These are phyloP conservation scores for Eptatretus burgeri DNA, from an alignment of 2,113 vertebrate species.

Conservation along the genomic window DNA sequence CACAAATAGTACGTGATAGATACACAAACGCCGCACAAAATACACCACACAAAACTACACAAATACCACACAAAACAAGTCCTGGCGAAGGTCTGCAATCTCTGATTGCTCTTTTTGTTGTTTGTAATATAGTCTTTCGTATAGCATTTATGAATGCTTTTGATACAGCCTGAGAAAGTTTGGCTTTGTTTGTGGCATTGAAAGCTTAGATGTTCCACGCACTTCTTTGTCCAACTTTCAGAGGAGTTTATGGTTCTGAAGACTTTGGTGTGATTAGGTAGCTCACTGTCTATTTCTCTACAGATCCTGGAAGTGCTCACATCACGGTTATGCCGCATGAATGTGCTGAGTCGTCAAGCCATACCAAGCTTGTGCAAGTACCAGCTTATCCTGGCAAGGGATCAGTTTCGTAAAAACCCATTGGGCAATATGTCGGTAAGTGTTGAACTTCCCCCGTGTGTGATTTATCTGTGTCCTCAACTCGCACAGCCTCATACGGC, in stretches of 20 bases:
- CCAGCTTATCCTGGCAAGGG: slow-evolving; percentile 62
- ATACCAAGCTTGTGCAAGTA: slow-evolving; percentile 49
- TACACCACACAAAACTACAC: too few relatives aligned
- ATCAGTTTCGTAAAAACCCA: slow-evolving; percentile 66
- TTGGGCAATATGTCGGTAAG: slow-evolving; percentile 25
- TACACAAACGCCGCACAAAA: too few relatives aligned
- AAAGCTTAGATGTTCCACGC: not conserved
- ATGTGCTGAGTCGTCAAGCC: slow-evolving; percentile 29
- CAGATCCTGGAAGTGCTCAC: slow-evolving; percentile 51
- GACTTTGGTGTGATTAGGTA: too few relatives aligned
- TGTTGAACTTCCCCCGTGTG: not conserved
- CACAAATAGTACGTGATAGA: too few relatives aligned
- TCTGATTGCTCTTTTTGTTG: too few relatives aligned
- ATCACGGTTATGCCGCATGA: slow-evolving; percentile 31
- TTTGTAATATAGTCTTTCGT: too few relatives aligned
- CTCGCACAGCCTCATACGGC: too few relatives aligned
- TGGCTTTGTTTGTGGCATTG: not conserved
- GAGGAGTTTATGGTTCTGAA: too few relatives aligned
- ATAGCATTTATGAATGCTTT: too few relatives aligned
- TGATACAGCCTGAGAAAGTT: not conserved
- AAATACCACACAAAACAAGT: too few relatives aligned
- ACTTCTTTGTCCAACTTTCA: not conserved
- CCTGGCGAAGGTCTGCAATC: too few relatives aligned
- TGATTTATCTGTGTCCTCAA: too few relatives aligned
- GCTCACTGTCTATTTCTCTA: not conserved